Conservation (phyloP, 35 echinoderm and acorn worm species). For the Amphiura filiformis region DNA sequence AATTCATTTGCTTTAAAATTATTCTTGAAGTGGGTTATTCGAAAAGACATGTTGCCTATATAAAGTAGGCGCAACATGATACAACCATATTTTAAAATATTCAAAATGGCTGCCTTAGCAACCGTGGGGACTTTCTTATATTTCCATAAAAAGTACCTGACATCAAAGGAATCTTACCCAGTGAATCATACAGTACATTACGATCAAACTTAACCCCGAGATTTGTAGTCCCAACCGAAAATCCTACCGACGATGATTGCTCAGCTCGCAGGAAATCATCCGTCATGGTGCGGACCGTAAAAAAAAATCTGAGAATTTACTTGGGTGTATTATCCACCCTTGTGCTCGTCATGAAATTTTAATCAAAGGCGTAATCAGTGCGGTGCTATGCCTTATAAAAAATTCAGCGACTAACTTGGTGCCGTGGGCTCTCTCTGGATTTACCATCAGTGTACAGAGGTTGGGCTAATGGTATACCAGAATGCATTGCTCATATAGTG, state of each 20-base stretch:
- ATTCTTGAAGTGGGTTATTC: no score
- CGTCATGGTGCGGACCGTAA: background rate
- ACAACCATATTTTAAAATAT: background rate
- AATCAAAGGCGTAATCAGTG: constrained; percentile 14
- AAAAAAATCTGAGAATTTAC: background rate
- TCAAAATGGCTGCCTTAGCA: background rate
- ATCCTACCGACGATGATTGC: background rate
- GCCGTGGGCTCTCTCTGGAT: background rate
- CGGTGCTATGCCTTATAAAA: constrained; percentile 3
- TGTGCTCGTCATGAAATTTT: constrained; percentile 9
- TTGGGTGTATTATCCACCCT: background rate
- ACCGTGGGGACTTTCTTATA: background rate
- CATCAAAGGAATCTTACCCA: constrained; percentile 1
- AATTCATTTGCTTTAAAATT: no score
- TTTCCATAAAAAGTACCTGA: background rate
- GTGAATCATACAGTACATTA: constrained; percentile 1
- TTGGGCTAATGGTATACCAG: no score
- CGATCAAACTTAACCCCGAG: background rate
- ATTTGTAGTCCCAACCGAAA: background rate
- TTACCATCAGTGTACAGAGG: background rate
- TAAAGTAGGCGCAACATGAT: no score
- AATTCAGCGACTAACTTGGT: background rate
- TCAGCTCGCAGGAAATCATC: background rate
- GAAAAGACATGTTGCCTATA: no score
- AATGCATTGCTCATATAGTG: no score